Percentiles rank a stretch among this genome's conserved stretches.
These are phyloP conservation scores for Pavo muticus DNA, from an alignment of 2,113 vertebrate genomes.

Conservation along the genomic window DNA sequence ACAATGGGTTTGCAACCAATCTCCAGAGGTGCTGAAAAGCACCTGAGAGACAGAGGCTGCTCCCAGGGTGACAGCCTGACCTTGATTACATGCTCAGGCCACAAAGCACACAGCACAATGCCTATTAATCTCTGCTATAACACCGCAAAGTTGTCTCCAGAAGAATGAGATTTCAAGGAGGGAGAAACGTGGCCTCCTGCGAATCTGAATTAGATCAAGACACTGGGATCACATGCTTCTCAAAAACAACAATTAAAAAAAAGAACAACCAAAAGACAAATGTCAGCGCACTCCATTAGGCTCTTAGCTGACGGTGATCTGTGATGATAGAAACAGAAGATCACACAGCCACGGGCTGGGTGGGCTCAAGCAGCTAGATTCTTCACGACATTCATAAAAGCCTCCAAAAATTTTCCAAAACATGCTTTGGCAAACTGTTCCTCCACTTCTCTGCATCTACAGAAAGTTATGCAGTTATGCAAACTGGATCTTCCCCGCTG, in stretches of 20 bases:
- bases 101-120: background rate
- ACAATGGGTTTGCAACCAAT: background rate
- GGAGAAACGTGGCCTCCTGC: background rate
- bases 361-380: background rate
- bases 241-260: background rate
- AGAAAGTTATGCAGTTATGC: background rate
- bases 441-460: background rate
- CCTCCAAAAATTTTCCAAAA: background rate
- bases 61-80: background rate
- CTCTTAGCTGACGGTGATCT: background rate
- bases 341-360: background rate
- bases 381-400: background rate
- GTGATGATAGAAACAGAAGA: background rate
- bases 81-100: background rate
- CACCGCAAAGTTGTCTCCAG: too few relatives aligned
- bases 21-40: background rate
- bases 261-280: background rate
- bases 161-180: background rate
- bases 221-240: background rate
- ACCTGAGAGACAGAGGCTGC: background rate
- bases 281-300: background rate
- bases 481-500: background rate
- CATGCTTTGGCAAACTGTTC: background rate
- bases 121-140: background rate
- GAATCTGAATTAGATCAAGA: background rate